phyloP scores from a whole-genome alignment of 2,888 invertebrate species.

The Atethmia centrago region DNA sequence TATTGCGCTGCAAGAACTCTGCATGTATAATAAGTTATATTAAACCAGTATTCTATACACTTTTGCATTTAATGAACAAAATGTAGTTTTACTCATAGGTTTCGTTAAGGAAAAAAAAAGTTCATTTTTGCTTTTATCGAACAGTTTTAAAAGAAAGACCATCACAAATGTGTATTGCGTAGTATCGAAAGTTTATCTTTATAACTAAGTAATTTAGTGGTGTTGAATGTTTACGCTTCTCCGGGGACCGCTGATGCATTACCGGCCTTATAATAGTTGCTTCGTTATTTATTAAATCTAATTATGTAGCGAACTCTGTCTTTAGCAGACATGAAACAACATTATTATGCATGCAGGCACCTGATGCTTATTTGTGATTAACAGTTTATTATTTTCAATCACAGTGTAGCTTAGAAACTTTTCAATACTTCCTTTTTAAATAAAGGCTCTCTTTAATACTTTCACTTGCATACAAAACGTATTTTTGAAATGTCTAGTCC shows the following conservation, averaged over 20 bases:
- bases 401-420: neutral
- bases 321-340: neutral
- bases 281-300: conserved; percentile 24
- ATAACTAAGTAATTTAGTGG: neutral
- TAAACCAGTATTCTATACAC: neutral
- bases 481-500: neutral
- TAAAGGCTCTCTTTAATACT: neutral
- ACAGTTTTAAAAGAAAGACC: neutral
- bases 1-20: neutral
- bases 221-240: conserved; percentile 4
- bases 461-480: neutral
- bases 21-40: neutral
- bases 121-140: neutral
- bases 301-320: neutral
- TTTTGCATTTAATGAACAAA: neutral
- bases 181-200: neutral
- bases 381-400: neutral
- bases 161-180: neutral
- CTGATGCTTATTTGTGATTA: neutral
- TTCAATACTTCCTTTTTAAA: neutral
- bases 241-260: conserved; percentile 26
- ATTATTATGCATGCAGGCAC: neutral
- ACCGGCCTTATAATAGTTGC: conserved; percentile 12
- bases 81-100: neutral
- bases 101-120: too few relatives aligned